phyloP scores from a whole-genome alignment of 2,113 vertebrate species.

The Pitta sordida region DNA sequence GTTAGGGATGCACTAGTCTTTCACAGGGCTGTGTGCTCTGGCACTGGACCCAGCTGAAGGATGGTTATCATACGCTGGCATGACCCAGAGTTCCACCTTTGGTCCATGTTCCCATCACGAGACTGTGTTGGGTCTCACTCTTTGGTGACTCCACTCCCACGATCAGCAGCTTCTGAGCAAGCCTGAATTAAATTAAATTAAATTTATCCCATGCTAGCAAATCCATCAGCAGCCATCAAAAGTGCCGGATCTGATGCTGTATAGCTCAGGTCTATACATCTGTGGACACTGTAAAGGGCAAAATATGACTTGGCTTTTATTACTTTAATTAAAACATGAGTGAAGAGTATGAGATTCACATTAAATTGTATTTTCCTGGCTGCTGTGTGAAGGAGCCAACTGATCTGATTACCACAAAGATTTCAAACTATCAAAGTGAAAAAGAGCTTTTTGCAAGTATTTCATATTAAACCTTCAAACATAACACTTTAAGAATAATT shows the following conservation, averaged over 20 bases:
- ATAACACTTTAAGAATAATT: constrained; percentile 82
- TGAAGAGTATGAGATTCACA: constrained; percentile 65
- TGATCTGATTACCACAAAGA: constrained; percentile 74
- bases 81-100: accelerated
- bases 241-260: not conserved
- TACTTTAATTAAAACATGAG: constrained; percentile 79
- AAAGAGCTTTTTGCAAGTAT: constrained; percentile 76
- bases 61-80: accelerated
- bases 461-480: constrained; percentile 80
- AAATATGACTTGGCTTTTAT: constrained; percentile 69
- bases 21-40: not conserved
- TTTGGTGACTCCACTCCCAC: not conserved
- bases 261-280: constrained; percentile 25
- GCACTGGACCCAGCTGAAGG: not conserved
- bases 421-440: constrained; percentile 78
- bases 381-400: constrained; percentile 59
- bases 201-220: not conserved
- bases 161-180: not conserved
- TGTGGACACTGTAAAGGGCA: constrained; percentile 71
- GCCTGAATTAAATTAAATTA: not conserved
- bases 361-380: constrained; percentile 71
- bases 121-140: not conserved
- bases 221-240: constrained; percentile 16
- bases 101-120: accelerated
- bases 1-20: not conserved